Percentiles rank a stretch among this genome's conserved stretches.
Conservation (phyloP, 2,888 invertebrate genomes). For the Megaustenia siamemsis region DNA sequence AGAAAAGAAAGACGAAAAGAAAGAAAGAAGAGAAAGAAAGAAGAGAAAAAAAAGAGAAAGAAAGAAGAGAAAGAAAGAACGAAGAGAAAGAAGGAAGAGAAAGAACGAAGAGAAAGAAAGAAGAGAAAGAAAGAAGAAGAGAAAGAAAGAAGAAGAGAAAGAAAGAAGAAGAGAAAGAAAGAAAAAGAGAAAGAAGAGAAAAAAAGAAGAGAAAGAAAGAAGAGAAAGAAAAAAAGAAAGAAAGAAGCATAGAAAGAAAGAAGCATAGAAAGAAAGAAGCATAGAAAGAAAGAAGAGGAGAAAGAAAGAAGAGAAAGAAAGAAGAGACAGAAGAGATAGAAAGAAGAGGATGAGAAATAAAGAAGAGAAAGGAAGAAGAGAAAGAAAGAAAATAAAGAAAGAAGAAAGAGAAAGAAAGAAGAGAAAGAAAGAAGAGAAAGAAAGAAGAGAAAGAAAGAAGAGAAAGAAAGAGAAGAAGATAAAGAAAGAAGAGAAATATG, state of each 20-base stretch:
- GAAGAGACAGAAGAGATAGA: not conserved
- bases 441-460: no score
- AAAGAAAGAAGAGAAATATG: no score
- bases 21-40: not conserved
- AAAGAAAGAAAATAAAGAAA: not conserved
- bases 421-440: no score
- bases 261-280: not conserved
- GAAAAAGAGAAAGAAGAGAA: not conserved
- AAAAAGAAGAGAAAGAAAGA: not conserved
- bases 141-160: not conserved
- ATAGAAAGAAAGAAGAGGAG: not conserved
- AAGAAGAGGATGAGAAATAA: no score
- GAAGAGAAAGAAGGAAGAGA: not conserved
- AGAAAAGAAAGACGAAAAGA: not conserved
- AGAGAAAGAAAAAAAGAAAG: not conserved
- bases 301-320: not conserved
- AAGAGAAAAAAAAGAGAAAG: not conserved
- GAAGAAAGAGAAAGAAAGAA: slow-evolving; percentile 18
- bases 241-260: not conserved
- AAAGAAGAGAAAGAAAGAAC: not conserved
- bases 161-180: not conserved
- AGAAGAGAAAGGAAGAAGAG: not conserved
- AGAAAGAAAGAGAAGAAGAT: no score
- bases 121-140: not conserved
- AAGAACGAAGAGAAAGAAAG: not conserved